phyloP scores from a whole-genome alignment of 1,140 invertebrate species.

The Drosophila subpulchrella region DNA sequence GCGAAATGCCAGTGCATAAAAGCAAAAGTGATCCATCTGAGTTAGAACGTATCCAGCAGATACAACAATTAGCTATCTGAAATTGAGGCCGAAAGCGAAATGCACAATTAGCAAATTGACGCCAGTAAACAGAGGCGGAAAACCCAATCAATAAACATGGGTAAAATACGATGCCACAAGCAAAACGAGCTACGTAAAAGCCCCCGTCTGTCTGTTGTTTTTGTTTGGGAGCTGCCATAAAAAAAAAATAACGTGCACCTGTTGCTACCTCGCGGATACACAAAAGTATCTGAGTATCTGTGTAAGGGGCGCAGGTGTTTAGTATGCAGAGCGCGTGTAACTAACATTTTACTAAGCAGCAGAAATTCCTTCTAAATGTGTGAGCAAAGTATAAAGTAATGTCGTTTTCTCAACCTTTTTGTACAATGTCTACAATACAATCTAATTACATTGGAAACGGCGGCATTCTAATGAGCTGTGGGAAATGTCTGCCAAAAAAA shows the following conservation, averaged over 20 bases:
- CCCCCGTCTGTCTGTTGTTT: neutral
- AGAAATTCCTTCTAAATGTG: conserved; percentile 50
- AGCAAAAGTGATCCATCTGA: conserved; percentile 14
- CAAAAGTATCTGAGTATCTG: conserved; percentile 13
- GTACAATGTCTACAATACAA: conserved; percentile 10
- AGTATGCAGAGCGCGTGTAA: conserved; percentile 59
- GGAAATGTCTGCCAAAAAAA: conserved; percentile 45
- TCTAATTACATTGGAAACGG: conserved; percentile 43
- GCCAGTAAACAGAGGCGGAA: conserved; percentile 30
- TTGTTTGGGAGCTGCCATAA: conserved; percentile 13
- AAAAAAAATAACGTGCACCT: conserved; percentile 57
- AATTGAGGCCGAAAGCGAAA: conserved; percentile 42
- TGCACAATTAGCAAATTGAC: conserved; percentile 56
- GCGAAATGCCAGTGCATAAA: conserved; percentile 16
- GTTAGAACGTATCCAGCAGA: conserved; percentile 25
- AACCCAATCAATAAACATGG: conserved; percentile 47
- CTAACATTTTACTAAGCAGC: conserved; percentile 56
- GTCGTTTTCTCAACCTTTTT: neutral
- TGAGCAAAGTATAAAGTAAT: conserved; percentile 17
- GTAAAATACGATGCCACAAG: conserved; percentile 24
- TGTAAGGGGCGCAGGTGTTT: conserved; percentile 28
- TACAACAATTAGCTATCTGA: conserved; percentile 28
- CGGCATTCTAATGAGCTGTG: conserved; percentile 56
- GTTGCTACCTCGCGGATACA: conserved; percentile 59
- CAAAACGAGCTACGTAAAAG: conserved; percentile 9